These are phyloP conservation scores for Myrmecobius fasciatus DNA, from an alignment of 2,113 vertebrate species.

Conservation along the genomic window DNA sequence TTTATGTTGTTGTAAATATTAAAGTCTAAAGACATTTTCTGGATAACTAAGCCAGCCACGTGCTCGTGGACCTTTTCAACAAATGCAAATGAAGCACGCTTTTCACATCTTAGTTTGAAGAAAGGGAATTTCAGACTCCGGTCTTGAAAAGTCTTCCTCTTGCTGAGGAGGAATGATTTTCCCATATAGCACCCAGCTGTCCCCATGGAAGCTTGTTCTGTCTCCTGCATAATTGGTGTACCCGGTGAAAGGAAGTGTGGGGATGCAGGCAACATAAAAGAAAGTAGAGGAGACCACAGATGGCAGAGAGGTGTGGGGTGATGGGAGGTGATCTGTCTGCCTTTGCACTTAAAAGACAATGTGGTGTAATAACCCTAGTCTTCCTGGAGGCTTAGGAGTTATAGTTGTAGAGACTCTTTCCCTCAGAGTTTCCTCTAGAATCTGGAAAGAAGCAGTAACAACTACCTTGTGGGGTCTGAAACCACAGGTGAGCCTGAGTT, in stretches of 20 bases:
- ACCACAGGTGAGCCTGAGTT: neutral
- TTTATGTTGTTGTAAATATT: slow-evolving; percentile 12
- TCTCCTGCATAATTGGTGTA: neutral
- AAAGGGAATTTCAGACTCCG: slow-evolving; percentile 6
- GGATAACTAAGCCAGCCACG: neutral
- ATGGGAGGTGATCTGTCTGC: neutral
- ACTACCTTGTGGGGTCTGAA: neutral
- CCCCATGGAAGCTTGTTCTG: neutral
- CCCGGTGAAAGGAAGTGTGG: neutral
- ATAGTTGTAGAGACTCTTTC: neutral
- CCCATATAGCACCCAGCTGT: neutral
- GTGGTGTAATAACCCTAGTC: neutral
- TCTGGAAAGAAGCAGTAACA: neutral
- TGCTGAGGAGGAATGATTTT: slow-evolving; percentile 8
- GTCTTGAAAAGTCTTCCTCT: neutral
- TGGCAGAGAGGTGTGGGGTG: neutral
- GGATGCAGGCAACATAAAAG: neutral
- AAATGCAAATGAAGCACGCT: slow-evolving; percentile 32
- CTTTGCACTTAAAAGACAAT: neutral
- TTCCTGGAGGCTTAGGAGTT: neutral
- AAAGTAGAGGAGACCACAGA: neutral
- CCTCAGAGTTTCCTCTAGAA: neutral
- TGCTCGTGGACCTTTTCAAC: slow-evolving; percentile 34
- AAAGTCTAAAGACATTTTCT: slow-evolving; percentile 38
- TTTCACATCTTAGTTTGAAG: slow-evolving; percentile 30